These are phyloP conservation scores for Ecliptopera silaceata DNA, from an alignment of 2,888 invertebrate genomes.

Conservation along the genomic window DNA sequence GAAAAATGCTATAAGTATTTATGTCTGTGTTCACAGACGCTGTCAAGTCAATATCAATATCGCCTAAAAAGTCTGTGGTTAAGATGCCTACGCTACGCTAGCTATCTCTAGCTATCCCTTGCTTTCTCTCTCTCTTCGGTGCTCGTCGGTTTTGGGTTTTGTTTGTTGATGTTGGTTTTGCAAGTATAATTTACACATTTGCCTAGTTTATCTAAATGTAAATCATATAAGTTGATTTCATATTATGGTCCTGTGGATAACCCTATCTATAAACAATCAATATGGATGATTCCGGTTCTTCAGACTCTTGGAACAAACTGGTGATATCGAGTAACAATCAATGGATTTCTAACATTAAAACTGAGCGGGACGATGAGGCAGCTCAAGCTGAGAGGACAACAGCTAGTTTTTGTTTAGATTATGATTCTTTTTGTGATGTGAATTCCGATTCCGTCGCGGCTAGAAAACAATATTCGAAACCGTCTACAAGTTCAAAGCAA, in stretches of 20 bases:
- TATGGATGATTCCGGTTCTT: conserved; percentile 72
- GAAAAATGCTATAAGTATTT: too few species aligned
- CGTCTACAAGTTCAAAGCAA: conserved; percentile 7
- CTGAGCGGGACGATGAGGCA: conserved; percentile 44
- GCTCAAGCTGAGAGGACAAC: conserved; percentile 42
- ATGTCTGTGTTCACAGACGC: too few species aligned
- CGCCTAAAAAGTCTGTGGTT: too few species aligned
- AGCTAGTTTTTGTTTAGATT: conserved; percentile 47
- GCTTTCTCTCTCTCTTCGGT: not conserved
- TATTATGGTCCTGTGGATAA: conserved; percentile 78
- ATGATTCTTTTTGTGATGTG: conserved; percentile 42
- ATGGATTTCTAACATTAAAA: conserved; percentile 65
- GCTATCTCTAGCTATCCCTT: not conserved
- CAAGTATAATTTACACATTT: conserved; percentile 2
- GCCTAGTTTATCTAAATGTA: conserved; percentile 6
- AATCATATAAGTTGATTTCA: conserved; percentile 23
- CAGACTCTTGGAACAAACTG: conserved; percentile 75
- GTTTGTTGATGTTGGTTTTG: conserved; percentile 12
- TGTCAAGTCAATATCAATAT: too few species aligned
- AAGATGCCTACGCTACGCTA: too few species aligned
- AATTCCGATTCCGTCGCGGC: conserved; percentile 47
- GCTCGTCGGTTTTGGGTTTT: not conserved
- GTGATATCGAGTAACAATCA: conserved; percentile 69
- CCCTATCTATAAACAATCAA: conserved; percentile 75
- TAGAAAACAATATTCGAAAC: not conserved